A percentile compares a stretch with the other conserved stretches of the same genome.
Evolutionary conservation across 2,113 vertebrate genomes (phyloP).

Genomic region (Cryptomyrus ogoouensis): DNA sequence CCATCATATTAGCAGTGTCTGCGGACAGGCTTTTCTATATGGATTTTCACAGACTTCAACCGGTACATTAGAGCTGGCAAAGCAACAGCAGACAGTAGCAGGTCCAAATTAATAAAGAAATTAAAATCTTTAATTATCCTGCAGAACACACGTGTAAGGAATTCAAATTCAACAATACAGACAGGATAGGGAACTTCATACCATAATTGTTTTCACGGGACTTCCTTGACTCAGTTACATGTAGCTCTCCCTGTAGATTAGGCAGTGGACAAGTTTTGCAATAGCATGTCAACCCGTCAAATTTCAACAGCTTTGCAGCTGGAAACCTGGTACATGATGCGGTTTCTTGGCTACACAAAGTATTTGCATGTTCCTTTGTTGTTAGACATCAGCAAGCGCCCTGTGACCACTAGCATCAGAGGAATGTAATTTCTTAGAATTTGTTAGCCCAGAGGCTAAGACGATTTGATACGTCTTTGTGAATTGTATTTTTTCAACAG

Average conservation of each 20-base stretch:
- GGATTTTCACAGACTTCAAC: neutral
- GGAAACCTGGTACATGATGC: neutral
- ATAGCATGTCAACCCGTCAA: neutral
- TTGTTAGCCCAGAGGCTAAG: neutral
- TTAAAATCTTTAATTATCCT: neutral
- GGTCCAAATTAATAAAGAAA: neutral
- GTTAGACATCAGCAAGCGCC: neutral
- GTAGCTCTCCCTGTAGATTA: neutral
- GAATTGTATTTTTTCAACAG: neutral
- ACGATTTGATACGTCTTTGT: neutral
- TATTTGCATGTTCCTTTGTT: neutral
- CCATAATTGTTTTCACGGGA: neutral
- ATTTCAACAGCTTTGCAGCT: neutral
- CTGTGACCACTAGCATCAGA: neutral
- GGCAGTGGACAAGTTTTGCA: neutral
- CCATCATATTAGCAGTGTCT: neutral
- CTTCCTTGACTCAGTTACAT: neutral
- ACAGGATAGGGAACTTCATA: neutral
- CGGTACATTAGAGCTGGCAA: neutral
- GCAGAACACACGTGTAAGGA: neutral
- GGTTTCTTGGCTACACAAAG: neutral
- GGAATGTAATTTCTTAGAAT: neutral
- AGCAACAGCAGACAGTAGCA: neutral
- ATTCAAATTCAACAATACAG: neutral
- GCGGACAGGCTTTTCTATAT: neutral